These are phyloP conservation scores for Drosophila engyochracea DNA, from an alignment of 2,888 invertebrate species.

Conservation along the genomic window DNA sequence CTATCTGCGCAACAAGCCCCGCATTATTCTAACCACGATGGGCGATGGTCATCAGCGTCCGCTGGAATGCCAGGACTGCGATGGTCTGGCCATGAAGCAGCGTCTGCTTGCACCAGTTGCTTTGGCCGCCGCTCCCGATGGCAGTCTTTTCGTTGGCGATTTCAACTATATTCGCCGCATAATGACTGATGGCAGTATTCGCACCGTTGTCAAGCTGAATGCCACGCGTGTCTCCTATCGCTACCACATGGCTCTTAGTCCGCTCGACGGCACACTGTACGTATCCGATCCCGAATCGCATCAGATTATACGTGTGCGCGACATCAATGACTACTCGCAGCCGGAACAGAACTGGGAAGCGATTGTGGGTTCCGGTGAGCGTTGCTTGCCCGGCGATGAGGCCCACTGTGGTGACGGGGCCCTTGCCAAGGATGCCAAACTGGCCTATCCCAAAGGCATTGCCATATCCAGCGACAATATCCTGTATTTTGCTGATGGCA, in stretches of 20 bases:
- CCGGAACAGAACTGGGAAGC: constrained; percentile 98
- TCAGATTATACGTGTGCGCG: constrained; percentile 95
- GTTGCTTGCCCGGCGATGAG: constrained; percentile 96
- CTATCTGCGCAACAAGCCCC: constrained; percentile 96
- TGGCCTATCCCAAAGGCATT: constrained; percentile 98
- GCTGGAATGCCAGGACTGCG: constrained; percentile 92
- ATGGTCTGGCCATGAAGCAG: constrained; percentile 92
- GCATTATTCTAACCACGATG: constrained; percentile 95
- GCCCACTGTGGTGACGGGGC: constrained; percentile 98
- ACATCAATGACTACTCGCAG: constrained; percentile 92
- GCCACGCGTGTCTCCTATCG: constrained; percentile 97
- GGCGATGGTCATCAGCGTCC: constrained; percentile 96
- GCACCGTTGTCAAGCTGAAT: constrained; percentile 87
- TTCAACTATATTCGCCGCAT: constrained; percentile 97
- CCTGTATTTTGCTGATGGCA: constrained; percentile 97
- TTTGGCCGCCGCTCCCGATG: constrained; percentile 95
- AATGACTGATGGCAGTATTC: constrained; percentile 91
- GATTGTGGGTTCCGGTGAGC: constrained; percentile 96
- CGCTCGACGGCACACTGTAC: constrained; percentile 96
- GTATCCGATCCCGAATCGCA: constrained; percentile 98
- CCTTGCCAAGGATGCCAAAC: constrained; percentile 95
- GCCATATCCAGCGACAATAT: constrained; percentile 97
- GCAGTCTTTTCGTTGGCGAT: constrained; percentile 97
- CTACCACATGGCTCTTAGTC: constrained; percentile 98
- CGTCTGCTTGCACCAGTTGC: constrained; percentile 96